Evolutionary conservation across 2,888 invertebrate species (phyloP).

Genomic region (Charanyca ferruginea): DNA sequence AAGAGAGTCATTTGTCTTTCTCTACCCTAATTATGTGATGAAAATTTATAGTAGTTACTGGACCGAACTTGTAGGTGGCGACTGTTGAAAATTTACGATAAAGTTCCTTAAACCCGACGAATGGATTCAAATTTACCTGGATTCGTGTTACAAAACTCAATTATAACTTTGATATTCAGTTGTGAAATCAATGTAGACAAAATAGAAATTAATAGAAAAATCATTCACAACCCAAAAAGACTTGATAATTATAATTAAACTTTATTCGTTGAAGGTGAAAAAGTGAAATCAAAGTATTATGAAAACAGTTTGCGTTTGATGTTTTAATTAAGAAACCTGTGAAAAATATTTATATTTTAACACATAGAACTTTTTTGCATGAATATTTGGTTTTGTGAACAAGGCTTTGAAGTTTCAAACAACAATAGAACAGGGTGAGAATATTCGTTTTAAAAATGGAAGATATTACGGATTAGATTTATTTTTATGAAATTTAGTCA

Average conservation of each 20-base stretch:
- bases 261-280: constrained; percentile 29
- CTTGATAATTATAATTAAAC: constrained; percentile 50
- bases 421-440: no score
- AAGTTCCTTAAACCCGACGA: constrained; percentile 53
- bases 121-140: constrained; percentile 45
- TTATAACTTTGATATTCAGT: constrained; percentile 49
- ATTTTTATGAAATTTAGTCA: background rate
- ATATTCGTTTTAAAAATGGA: constrained; percentile 5
- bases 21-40: constrained; percentile 85
- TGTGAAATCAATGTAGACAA: constrained; percentile 39
- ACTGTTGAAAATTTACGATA: constrained; percentile 62
- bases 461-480: no score
- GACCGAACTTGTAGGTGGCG: constrained; percentile 70
- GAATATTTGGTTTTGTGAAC: no score
- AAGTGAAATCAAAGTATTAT: constrained; percentile 57
- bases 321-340: constrained; percentile 69
- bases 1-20: constrained; percentile 83
- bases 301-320: constrained; percentile 67
- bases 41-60: constrained; percentile 81
- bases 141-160: constrained; percentile 33
- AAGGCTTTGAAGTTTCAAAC: no score
- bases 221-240: constrained; percentile 3
- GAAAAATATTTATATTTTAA: no score
- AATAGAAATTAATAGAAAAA: constrained; percentile 41
- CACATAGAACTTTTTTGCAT: no score